A percentile compares a stretch with the other conserved stretches of the same genome.
These are phyloP conservation scores for Lathamus discolor DNA, from an alignment of 2,113 vertebrate genomes.

Conservation along the genomic window DNA sequence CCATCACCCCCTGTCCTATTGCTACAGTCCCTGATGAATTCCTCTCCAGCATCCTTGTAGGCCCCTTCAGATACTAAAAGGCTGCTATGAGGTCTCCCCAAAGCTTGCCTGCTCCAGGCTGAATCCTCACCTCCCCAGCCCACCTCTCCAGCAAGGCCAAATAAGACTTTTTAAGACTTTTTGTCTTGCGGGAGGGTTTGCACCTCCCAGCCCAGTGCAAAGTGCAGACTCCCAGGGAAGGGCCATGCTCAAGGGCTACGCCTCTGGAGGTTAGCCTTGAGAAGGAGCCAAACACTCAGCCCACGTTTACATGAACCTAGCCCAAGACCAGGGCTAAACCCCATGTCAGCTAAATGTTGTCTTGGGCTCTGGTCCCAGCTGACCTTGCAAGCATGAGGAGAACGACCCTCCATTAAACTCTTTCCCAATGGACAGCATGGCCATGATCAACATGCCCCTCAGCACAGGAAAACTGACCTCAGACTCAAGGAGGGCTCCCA, in stretches of 20 bases:
- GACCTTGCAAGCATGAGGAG: background rate
- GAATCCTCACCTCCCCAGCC: background rate
- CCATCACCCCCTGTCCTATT: background rate
- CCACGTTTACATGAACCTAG: background rate
- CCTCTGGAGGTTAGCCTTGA: background rate
- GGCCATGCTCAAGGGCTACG: background rate
- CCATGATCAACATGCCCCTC: background rate
- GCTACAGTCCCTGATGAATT: background rate
- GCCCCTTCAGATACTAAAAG: background rate
- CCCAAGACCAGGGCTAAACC: background rate
- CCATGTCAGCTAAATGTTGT: accelerated
- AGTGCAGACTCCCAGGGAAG: background rate
- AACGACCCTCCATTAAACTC: background rate
- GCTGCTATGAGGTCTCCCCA: background rate
- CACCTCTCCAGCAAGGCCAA: background rate
- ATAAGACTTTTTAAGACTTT: background rate
- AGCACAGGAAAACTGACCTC: background rate
- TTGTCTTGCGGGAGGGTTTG: background rate
- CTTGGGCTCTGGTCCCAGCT: background rate
- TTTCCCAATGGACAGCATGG: background rate
- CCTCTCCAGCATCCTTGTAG: background rate
- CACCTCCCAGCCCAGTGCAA: background rate
- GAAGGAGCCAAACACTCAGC: background rate
- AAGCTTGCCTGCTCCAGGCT: background rate
- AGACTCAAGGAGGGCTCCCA: background rate